phyloP scores from a whole-genome alignment of 1,140 invertebrate genomes.

The Myzus persicae region DNA sequence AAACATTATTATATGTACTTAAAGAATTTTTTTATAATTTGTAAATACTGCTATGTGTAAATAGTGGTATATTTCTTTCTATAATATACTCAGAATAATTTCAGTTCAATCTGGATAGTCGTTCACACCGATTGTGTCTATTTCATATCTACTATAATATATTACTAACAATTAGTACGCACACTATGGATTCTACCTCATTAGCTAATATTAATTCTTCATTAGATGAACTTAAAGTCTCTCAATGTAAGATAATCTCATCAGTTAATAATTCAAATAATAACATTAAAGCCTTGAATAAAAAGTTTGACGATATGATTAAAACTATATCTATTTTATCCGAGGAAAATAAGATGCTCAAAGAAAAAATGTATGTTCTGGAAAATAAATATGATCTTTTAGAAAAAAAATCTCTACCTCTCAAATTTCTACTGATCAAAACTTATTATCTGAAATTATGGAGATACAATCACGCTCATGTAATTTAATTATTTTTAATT shows the following conservation, averaged over 20 bases:
- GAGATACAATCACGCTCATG: background rate
- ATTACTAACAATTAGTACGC: too few species aligned
- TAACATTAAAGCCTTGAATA: background rate
- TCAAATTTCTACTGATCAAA: background rate
- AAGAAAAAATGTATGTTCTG: background rate
- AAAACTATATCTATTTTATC: background rate
- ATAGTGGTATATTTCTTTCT: too few species aligned
- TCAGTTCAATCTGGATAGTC: too few species aligned
- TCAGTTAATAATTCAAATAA: background rate
- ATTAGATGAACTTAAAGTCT: background rate
- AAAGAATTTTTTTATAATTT: too few species aligned
- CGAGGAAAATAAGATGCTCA: background rate
- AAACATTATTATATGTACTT: too few species aligned
- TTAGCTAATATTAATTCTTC: background rate
- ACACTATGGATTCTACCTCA: too few species aligned
- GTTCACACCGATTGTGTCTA: too few species aligned
- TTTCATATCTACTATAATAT: too few species aligned
- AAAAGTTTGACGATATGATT: background rate
- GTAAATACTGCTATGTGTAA: too few species aligned
- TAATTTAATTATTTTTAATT: background rate
- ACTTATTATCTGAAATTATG: background rate
- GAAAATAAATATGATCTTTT: conserved; percentile 6
- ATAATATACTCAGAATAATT: too few species aligned
- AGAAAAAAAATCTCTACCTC: background rate
- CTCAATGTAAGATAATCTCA: background rate